Base-by-base conservation (phyloP, 2,888 invertebrate genomes). In the Pseudococcus viburni region DNA sequence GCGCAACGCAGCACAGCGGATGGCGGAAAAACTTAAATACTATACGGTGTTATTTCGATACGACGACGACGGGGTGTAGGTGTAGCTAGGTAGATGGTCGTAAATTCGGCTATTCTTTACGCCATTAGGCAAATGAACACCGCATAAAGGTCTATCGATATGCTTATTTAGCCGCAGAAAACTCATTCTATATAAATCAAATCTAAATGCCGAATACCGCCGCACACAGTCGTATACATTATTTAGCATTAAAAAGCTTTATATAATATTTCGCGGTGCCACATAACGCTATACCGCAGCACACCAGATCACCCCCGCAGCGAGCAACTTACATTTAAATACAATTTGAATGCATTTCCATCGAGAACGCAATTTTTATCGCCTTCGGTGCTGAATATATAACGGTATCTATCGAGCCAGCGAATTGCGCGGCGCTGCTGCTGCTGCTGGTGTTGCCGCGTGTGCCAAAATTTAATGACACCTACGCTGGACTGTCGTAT, bases 181-280 rank as follows among this genome's bases (percentile, higher is more conserved):
- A 80, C 80, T 80, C 80, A 17, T 80, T 80, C 42, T 42, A 80
- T 42, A 80, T 80, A 80, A 80, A 80, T 80, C 80, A 80, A 80
- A 80, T 80, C 80, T 80, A 80, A 80, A 80, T 42, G 42, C 80
- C 80, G 80, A 80, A 80, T 19, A 80, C 17, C 80, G 80, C n/a
- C 68, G 68, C 68, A 8, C 39, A 42, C 42, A 39, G 42, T 59
- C 80, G 42, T 42, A 42, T 80, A 42, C 80, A 80, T 80, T 80
- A 80, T 80, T 80, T 80, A 80, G 80, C 80, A 80, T 80, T 80
- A 80, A 80, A 80, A 80, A 80, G 80, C 80, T 80, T 80, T 80
- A 80, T 80, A 80, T 80, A 80, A 80, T 80, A 80, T 80, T 80
- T 80, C 80, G 68, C 68, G 46, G 80, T 80, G 42, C 42, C 80